Evolutionary conservation across 37 sponge, comb jelly and placozoan genomes (phyloP).

Genomic region (Halisarca cf. caerulea): DNA sequence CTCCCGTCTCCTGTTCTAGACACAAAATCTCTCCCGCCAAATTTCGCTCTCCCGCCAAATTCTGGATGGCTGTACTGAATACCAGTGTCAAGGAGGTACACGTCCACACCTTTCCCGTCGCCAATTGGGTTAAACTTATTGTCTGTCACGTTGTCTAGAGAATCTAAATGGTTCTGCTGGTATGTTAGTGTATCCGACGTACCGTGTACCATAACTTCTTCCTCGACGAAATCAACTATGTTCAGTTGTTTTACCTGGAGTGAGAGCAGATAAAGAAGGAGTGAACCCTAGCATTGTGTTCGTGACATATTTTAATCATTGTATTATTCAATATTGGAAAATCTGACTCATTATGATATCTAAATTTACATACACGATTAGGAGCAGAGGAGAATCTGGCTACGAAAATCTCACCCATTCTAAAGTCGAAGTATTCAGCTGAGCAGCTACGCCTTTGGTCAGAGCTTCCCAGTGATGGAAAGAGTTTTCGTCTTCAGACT

Average conservation of each 20-base stretch:
- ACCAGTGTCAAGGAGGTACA: constrained; percentile 14
- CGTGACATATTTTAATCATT: neutral
- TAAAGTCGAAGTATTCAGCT: neutral
- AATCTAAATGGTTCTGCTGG: neutral
- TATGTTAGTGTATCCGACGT: neutral
- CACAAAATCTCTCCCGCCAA: constrained; percentile 9
- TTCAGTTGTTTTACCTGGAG: neutral
- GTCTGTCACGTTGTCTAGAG: neutral
- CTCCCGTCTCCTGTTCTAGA: neutral
- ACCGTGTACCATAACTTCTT: neutral
- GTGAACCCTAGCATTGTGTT: neutral
- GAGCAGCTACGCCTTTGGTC: neutral
- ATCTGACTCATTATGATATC: neutral
- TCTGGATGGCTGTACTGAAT: neutral
- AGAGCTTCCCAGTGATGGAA: neutral
- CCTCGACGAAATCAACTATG: constrained; percentile 3
- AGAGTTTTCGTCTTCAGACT: no score
- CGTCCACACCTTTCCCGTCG: constrained; percentile 1
- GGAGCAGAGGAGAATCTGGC: neutral
- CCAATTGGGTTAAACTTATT: neutral
- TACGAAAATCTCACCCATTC: neutral
- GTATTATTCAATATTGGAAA: neutral
- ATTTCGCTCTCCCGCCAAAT: constrained; percentile 12
- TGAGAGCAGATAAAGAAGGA: neutral
- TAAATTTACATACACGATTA: neutral